Conservation (phyloP, 1,140 invertebrate species). For the Bicyclus anynana region DNA sequence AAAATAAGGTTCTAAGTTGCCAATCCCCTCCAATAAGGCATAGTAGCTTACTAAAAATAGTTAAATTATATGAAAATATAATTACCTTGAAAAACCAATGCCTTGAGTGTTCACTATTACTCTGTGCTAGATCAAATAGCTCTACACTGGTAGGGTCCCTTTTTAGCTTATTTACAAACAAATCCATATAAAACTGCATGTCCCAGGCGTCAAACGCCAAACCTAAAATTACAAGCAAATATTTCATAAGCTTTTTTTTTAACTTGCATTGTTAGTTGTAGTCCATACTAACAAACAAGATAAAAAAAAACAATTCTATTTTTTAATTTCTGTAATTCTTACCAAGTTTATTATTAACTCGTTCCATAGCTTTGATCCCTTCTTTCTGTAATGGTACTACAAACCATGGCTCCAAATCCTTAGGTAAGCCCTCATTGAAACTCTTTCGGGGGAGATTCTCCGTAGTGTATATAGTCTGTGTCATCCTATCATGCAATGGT, state of each 20-base stretch:
- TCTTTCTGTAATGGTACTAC: conserved; percentile 88
- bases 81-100: conserved; percentile 93
- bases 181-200: conserved; percentile 89
- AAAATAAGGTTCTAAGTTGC: too few relatives aligned
- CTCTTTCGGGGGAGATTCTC: conserved; percentile 84
- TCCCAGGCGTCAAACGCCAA: conserved; percentile 94
- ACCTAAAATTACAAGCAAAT: conserved; percentile 62
- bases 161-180: conserved; percentile 89
- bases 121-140: conserved; percentile 98
- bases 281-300: too few relatives aligned
- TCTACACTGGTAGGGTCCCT: conserved; percentile 98
- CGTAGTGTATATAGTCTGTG: conserved; percentile 83
- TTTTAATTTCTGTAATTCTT: conserved; percentile 25
- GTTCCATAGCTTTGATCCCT: conserved; percentile 88
- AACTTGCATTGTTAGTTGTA: too few relatives aligned
- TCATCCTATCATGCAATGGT: conserved; percentile 88
- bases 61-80: neutral
- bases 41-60: too few relatives aligned
- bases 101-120: conserved; percentile 95
- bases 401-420: conserved; percentile 85
- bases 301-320: too few relatives aligned
- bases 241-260: too few relatives aligned
- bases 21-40: too few relatives aligned
- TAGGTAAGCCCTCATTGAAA: conserved; percentile 82
- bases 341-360: conserved; percentile 91